A percentile compares a stretch with the other conserved stretches of the same genome.
These are phyloP conservation scores for Gymnopithys bicolor DNA, from an alignment of 2,797 vertebrate genomes.

Conservation along the genomic window DNA sequence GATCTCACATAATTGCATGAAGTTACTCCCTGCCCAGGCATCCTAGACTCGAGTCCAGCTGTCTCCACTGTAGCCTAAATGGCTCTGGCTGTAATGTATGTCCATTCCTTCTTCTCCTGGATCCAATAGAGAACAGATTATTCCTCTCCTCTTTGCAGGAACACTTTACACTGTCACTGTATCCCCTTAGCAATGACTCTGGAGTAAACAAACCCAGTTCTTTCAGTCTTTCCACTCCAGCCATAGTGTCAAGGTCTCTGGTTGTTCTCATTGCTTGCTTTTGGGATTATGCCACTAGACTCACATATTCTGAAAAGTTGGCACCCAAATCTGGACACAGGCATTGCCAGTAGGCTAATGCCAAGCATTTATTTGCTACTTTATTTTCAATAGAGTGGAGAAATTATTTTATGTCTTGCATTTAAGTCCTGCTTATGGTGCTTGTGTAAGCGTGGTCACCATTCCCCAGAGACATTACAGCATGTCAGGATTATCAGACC, in stretches of 20 bases:
- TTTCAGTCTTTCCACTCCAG: slow-evolving; percentile 32
- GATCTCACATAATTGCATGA: neutral
- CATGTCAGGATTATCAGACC: neutral
- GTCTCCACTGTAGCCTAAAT: neutral
- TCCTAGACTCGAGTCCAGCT: neutral
- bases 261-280: slow-evolving; percentile 34
- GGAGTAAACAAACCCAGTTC: slow-evolving; percentile 29
- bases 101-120: neutral
- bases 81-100: neutral
- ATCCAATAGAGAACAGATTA: neutral
- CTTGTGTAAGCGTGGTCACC: neutral
- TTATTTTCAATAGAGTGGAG: neutral
- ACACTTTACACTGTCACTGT: neutral
- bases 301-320: neutral
- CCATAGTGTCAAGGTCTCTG: neutral
- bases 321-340: neutral
- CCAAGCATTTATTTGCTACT: slow-evolving; percentile 33
- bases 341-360: neutral
- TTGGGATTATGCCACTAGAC: slow-evolving; percentile 17
- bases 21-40: neutral
- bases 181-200: slow-evolving; percentile 6
- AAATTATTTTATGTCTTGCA: neutral
- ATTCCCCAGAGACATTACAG: neutral
- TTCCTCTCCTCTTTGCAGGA: slow-evolving; percentile 4
- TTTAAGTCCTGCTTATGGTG: neutral